phyloP scores from a whole-genome alignment of 2,888 invertebrate species.

The Drosophila tanythrix region DNA sequence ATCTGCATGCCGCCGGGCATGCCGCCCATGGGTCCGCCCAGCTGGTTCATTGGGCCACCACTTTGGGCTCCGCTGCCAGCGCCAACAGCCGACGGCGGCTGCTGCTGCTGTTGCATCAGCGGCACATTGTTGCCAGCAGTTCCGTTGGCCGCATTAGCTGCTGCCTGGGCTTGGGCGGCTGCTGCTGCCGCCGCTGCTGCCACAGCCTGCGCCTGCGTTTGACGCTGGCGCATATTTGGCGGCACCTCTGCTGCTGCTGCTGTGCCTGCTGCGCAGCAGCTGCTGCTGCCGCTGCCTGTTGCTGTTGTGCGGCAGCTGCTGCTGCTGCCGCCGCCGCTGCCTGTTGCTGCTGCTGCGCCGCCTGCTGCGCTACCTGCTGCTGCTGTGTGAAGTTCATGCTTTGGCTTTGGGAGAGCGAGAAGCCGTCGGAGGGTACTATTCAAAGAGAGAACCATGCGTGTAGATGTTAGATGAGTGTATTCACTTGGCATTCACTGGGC shows the following conservation, averaged over 20 bases:
- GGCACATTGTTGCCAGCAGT: constrained; percentile 64
- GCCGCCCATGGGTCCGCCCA: constrained; percentile 77
- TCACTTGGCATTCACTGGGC: background rate
- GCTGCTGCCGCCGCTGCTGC: constrained; percentile 85
- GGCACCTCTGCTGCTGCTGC: constrained; percentile 85
- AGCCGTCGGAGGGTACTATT: constrained; percentile 85
- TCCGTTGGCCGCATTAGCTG: constrained; percentile 80
- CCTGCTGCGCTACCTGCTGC: constrained; percentile 86
- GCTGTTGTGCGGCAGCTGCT: constrained; percentile 88
- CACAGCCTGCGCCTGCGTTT: constrained; percentile 82
- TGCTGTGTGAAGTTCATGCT: constrained; percentile 94
- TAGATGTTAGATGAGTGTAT: background rate
- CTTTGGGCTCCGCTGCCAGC: constrained; percentile 49
- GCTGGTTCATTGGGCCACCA: constrained; percentile 63
- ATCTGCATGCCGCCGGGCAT: constrained; percentile 79
- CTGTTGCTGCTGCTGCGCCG: constrained; percentile 85
- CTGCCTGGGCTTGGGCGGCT: constrained; percentile 83
- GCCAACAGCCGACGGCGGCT: constrained; percentile 34
- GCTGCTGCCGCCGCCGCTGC: constrained; percentile 87
- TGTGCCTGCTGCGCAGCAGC: constrained; percentile 91
- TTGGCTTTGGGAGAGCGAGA: constrained; percentile 93
- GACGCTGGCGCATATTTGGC: constrained; percentile 82
- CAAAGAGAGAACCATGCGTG: background rate
- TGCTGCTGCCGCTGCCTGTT: constrained; percentile 83
- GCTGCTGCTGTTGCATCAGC: constrained; percentile 66